Base-by-base conservation (phyloP, 2,797 vertebrate species). In the Channa striata region DNA sequence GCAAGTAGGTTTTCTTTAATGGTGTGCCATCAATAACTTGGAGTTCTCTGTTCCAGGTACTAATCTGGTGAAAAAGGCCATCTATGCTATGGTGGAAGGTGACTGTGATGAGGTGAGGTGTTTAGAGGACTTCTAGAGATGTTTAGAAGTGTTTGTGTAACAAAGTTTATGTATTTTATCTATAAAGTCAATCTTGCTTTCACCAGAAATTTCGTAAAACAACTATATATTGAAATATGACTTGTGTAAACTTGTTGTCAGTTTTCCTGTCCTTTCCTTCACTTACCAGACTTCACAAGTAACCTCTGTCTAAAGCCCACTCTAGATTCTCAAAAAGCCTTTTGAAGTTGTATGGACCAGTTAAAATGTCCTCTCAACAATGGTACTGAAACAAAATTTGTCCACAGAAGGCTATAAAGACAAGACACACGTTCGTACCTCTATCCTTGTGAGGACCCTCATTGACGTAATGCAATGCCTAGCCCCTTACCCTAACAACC, bases 51-150 rank as follows among this genome's bases (percentile, higher is more conserved):
- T 95, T 95, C 82, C 93, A 99, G 98, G 98, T 95, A 99, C 98
- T 93, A 99, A 99, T 94, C 95, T 99, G 94, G 98, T 99, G 93
- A 99, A 99, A 95, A 99, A 99, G 96, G 98, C 98, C 94, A 99
- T 99, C 91, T 99, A 99, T 92, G 98, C 98, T 92, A 99, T 99
- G 98, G 97, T 99, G 91, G 98, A 99, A 92, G 98, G 98, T 57
- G 98, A 99, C 92, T 99, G 98, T 93, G 98, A 99, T 78, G 98
- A 99, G 96, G 98, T 99, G 95, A 95, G 94, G 57, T 8, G 4
- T 30, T 4, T 30, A 30, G 25, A 17, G 13, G 34, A n/a, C n/a
- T n/a, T n/a, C n/a, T n/a, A n/a, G n/a, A n/a, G n/a, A n/a, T n/a
- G n/a, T n/a, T n/a, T n/a, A n/a, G n/a, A n/a, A n/a, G n/a, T n/a